Base-by-base conservation (phyloP, 1,140 invertebrate genomes). In the Cotesia glomerata region DNA sequence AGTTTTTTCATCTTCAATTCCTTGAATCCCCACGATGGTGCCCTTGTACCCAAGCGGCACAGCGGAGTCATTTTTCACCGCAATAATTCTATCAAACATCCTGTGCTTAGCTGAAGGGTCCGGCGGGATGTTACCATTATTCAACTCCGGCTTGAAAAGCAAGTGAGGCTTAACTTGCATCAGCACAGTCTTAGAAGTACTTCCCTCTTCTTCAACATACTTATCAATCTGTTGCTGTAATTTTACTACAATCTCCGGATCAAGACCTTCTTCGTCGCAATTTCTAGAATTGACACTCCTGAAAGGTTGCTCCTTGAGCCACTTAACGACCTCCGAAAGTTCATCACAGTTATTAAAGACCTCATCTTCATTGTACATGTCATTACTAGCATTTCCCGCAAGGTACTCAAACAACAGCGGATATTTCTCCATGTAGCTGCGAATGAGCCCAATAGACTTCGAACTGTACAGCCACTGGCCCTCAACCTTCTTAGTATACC, bases 31-130 rank as follows among this genome's bases (percentile, higher is more conserved):
- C 16, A 95, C 91, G 0, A 98, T 88, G 0, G 94, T 97, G 45
- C 96, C 97, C 76, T 91, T 91, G 0, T 91, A 87, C 4, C 95
- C 96, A 13, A 95, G 84, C 0, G 96, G 95, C 7, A 96, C 94
- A 2, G 91, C 90, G 76, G 91, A 93, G 61, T 90, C 90, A 58
- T 91, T 89, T 45, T 92, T 88, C 0, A 94, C 90, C 77, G 93
- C 92, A 2, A 97, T 90, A 51, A 99, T 91, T 68, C 97, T 89
- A 82, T 98, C 96, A 75, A 95, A 93, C 54, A 98, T 78, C 73
- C 88, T 77, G 81, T 91, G 93, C 3, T 88, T 89, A 0, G 91
- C 89, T 13, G 83, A 86, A 0, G 89, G 85, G 86, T 97, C 95
- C 0, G 94, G 92, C 1, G 89, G 77, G 26, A 83, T 65, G 56